Conservation (phyloP, 2,113 vertebrate species). For the Romanogobio albipinnatus region DNA sequence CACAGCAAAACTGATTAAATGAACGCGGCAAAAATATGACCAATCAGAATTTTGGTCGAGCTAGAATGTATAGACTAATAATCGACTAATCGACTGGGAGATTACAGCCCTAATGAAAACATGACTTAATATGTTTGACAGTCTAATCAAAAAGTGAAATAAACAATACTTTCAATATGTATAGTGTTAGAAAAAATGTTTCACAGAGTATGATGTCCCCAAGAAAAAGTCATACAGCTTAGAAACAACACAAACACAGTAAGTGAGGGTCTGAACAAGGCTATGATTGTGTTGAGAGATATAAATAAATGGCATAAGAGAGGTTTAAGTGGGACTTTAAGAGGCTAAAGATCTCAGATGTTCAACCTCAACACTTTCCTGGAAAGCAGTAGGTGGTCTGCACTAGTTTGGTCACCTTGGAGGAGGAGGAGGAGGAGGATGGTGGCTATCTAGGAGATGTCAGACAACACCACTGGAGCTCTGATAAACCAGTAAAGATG, state of each 20-base stretch:
- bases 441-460: constrained; percentile 22
- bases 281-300: not conserved
- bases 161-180: too few species aligned
- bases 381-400: not conserved
- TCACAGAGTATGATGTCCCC: too few species aligned
- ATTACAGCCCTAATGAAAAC: too few species aligned
- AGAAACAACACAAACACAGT: not conserved
- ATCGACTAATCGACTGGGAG: too few species aligned
- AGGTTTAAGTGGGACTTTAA: not conserved
- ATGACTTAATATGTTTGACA: too few species aligned
- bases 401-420: constrained; percentile 15
- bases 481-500: constrained; percentile 40
- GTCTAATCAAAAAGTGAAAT: too few species aligned
- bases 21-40: too few species aligned
- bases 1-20: too few species aligned
- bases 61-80: too few species aligned
- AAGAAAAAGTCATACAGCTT: not conserved
- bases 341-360: not conserved
- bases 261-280: not conserved
- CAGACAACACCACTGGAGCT: constrained; percentile 2
- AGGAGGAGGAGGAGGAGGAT: not conserved
- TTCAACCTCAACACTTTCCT: not conserved
- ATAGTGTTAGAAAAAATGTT: too few species aligned
- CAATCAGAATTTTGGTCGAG: too few species aligned
- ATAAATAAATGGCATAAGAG: not conserved